Conservation (phyloP, 2,113 vertebrate species). For the Syngnathus typhle region DNA sequence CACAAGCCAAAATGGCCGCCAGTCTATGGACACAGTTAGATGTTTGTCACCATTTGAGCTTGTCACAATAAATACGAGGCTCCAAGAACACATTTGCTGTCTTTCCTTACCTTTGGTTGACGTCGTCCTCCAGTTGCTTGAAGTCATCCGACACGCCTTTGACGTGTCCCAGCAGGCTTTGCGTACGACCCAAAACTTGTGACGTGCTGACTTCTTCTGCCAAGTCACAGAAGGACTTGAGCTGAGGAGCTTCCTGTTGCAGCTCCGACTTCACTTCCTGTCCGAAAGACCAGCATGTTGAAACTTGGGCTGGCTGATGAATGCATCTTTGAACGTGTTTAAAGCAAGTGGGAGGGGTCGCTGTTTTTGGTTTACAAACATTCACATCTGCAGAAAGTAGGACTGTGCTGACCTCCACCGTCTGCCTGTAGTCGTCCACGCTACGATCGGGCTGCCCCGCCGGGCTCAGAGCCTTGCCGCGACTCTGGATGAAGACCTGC, state of each 20-base stretch:
- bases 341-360: too few relatives aligned
- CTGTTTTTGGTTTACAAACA: too few relatives aligned
- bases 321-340: neutral
- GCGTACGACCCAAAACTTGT: conserved; percentile 62
- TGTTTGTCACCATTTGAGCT: neutral
- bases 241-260: conserved; percentile 78
- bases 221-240: conserved; percentile 77
- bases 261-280: conserved; percentile 85
- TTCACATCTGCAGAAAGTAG: too few relatives aligned
- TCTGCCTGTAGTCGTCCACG: conserved; percentile 83
- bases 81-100: too few relatives aligned
- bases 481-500: conserved; percentile 77
- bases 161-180: conserved; percentile 75
- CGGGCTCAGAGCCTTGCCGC: conserved; percentile 71
- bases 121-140: conserved; percentile 73
- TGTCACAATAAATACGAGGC: neutral
- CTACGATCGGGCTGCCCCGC: conserved; percentile 83
- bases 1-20: conserved; percentile 64
- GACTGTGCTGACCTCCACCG: conserved; percentile 78
- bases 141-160: conserved; percentile 80
- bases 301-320: neutral
- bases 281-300: neutral
- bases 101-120: conserved; percentile 77
- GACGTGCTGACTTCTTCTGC: conserved; percentile 75
- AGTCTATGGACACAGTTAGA: conserved; percentile 43